Conservation (phyloP, 2,113 vertebrate genomes). For the Podarcis raffonei region DNA sequence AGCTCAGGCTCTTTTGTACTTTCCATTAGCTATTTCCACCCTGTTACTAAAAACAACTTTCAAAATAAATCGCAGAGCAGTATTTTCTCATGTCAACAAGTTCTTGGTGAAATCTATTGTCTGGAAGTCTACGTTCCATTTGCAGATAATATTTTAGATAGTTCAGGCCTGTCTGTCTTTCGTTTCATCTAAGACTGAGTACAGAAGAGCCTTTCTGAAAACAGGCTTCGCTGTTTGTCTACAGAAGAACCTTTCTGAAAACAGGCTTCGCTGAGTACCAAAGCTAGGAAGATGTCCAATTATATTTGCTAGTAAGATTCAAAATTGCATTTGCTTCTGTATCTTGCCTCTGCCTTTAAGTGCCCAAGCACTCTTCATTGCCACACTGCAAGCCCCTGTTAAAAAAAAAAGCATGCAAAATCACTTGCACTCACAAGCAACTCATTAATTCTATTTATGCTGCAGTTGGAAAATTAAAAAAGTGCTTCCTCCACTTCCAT, state of each 20-base stretch:
- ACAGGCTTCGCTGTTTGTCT: not conserved
- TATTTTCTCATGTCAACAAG: not conserved
- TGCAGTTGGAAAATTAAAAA: not conserved
- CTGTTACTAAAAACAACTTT: not conserved
- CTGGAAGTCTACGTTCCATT: not conserved
- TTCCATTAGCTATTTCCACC: not conserved
- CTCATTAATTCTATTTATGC: slow-evolving; percentile 19
- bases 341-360: not conserved
- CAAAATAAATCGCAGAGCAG: not conserved
- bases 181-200: not conserved
- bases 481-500: not conserved
- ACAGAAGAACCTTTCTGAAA: not conserved
- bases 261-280: not conserved
- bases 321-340: not conserved
- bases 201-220: too few species aligned
- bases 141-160: not conserved
- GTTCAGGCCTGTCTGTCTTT: not conserved
- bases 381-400: rapidly evolving
- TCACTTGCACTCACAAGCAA: not conserved
- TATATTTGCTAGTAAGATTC: not conserved
- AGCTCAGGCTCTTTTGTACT: not conserved
- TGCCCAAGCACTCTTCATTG: not conserved
- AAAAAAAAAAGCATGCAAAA: not conserved
- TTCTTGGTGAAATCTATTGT: not conserved
- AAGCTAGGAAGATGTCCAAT: not conserved